These are phyloP conservation scores for Drosophila hydei DNA, from an alignment of 1,140 invertebrate genomes.

Conservation along the genomic window DNA sequence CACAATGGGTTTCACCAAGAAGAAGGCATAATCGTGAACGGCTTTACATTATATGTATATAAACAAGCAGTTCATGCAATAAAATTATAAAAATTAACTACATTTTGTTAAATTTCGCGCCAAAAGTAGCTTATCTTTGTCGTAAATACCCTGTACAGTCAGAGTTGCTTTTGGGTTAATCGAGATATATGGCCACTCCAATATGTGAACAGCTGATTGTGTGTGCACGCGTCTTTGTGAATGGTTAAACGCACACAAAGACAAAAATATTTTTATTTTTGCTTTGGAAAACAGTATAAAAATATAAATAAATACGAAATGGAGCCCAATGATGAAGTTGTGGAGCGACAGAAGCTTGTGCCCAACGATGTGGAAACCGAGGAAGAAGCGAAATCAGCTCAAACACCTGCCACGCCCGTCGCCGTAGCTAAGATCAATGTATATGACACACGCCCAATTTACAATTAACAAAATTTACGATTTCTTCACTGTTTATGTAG, in stretches of 20 bases:
- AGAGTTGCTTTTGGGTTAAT: neutral
- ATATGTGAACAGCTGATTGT: slow-evolving; percentile 27
- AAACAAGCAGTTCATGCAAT: slow-evolving; percentile 23
- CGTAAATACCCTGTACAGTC: neutral
- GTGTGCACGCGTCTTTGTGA: slow-evolving; percentile 16
- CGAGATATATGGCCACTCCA: neutral
- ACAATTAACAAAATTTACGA: neutral
- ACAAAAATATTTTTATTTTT: slow-evolving; percentile 14
- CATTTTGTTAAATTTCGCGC: slow-evolving; percentile 28
- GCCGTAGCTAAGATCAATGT: slow-evolving; percentile 82
- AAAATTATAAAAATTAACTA: slow-evolving; percentile 5
- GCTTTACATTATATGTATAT: neutral
- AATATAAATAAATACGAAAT: slow-evolving; percentile 38
- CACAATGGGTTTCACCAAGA: slow-evolving; percentile 78
- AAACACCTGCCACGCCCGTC: slow-evolving; percentile 76
- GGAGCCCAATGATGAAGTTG: slow-evolving; percentile 83
- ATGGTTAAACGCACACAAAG: slow-evolving; percentile 61
- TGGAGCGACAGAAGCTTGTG: slow-evolving; percentile 80
- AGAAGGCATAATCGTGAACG: slow-evolving; percentile 64
- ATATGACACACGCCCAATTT: slow-evolving; percentile 39
- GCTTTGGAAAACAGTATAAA: slow-evolving; percentile 20
- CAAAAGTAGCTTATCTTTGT: neutral
- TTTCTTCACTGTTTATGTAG: slow-evolving; percentile 54
- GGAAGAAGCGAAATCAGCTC: slow-evolving; percentile 79
- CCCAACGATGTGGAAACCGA: slow-evolving; percentile 79